Evolutionary conservation across 2,797 vertebrate species (phyloP), one percentile per base, ranked within the genome.

Genomic region (Triplophysa bombifrons): DNA sequence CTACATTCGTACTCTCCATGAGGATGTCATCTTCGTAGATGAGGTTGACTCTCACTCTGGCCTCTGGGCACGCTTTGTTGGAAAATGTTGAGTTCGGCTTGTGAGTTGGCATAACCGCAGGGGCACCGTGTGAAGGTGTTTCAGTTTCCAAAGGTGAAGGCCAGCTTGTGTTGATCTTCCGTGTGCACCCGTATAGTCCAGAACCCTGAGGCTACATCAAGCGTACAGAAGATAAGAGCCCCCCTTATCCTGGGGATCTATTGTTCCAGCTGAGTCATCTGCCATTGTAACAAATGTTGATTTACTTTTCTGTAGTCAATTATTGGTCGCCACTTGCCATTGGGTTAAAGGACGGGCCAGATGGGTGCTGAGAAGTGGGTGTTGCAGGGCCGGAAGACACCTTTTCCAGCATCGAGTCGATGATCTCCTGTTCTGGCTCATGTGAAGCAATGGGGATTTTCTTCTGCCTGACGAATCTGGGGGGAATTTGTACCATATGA

Each of bases 51-150:
- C 44, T 68, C 0, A 14, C 61, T 0, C 56, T 10, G 0, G 80
- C 72, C 10, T 85, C 74, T 0, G 53, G 53, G 3, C 50, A 69
- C 3, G 81, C 76, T 17, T 87, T 85, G 25, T 82, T 66, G 12
- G 34, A 88, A 87, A 10, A 84, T 87, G 30, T 81, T 83, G 53
- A 88, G 84, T 3, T 85, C 68, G 0, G 81, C 74, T 0, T 78
- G 82, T 2, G 80, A 84, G 12, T 81, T 84, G 1, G 77, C 48
- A 11, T 82, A 85, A 0, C 77, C 78, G 1, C 84, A 88, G 0
- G 75, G 72, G 13, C 66, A 84, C 0, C 75, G 0, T 7, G n/a
- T 85, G 12, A 73, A 85, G 0, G 69, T 84, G 48, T 86, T 75
- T 1, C 7, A 2, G 16, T 61, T 78, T 0, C 1, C 50, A 11